Evolutionary conservation across 2,888 invertebrate species (phyloP).

Genomic region (Hirtodrosophila trivittata): DNA sequence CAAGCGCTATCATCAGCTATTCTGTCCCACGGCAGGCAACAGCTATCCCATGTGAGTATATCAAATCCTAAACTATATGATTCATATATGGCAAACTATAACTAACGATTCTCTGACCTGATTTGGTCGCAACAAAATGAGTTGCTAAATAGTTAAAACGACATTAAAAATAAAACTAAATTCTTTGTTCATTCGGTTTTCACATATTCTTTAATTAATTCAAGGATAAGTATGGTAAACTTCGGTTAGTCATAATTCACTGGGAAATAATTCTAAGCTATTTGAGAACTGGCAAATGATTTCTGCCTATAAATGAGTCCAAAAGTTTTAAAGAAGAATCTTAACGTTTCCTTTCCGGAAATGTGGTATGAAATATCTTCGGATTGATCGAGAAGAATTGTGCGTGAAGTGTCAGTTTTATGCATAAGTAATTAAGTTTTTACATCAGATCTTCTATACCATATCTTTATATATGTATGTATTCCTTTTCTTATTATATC

Average conservation of each 20-base stretch:
- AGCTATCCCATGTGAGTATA: constrained; percentile 93
- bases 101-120: not conserved
- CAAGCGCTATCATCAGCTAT: constrained; percentile 94
- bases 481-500: too few relatives aligned
- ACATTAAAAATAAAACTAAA: constrained; percentile 9
- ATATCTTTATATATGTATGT: too few relatives aligned
- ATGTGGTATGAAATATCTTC: too few relatives aligned
- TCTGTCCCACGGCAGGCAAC: constrained; percentile 95
- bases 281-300: not conserved
- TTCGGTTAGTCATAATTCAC: too few relatives aligned
- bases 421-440: too few relatives aligned
- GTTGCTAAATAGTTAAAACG: constrained; percentile 15
- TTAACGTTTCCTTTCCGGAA: not conserved
- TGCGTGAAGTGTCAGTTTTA: too few relatives aligned
- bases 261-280: not conserved
- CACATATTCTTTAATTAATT: constrained; percentile 29
- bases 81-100: constrained; percentile 18
- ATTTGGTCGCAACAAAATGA: constrained; percentile 18
- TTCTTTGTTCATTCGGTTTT: constrained; percentile 12
- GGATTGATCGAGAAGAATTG: too few relatives aligned
- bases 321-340: too few relatives aligned
- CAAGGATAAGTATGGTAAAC: constrained; percentile 28
- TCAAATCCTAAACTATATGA: constrained; percentile 12
- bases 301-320: too few relatives aligned
- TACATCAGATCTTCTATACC: too few relatives aligned